phyloP scores from a whole-genome alignment of 2,888 invertebrate species.

The Podotricha telesiphe region DNA sequence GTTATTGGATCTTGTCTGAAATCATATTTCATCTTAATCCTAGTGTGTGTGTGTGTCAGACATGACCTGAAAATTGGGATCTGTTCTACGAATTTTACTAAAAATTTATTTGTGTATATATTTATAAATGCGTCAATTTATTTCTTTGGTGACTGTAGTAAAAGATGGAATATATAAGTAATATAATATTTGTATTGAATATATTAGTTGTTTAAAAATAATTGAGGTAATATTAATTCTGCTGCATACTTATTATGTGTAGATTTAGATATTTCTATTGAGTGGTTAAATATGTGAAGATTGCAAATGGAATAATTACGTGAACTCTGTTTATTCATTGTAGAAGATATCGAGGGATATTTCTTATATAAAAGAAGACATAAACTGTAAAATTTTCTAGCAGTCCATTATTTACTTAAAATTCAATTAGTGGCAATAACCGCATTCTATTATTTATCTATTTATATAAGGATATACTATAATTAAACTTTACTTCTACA shows the following conservation, averaged over 20 bases:
- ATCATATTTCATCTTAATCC: no score
- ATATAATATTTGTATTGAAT: background rate
- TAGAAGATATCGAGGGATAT: background rate
- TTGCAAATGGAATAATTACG: background rate
- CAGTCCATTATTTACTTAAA: background rate
- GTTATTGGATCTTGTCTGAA: no score
- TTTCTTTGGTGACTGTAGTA: background rate
- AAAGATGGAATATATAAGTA: background rate
- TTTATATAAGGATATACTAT: no score
- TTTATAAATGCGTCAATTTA: no score
- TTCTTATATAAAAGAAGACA: background rate
- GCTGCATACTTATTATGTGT: background rate
- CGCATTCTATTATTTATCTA: no score
- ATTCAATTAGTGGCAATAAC: no score
- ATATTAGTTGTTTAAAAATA: background rate
- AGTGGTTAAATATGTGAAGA: constrained; percentile 4
- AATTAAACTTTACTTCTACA: no score
- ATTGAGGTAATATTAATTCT: background rate
- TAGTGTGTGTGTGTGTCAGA: no score
- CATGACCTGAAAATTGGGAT: no score
- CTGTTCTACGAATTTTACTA: no score
- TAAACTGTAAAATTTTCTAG: background rate
- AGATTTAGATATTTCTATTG: background rate
- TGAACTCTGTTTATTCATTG: background rate
- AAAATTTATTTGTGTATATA: no score